A percentile compares a stretch with the other conserved stretches of the same genome.
These are phyloP conservation scores for Amblyraja radiata DNA, from an alignment of 2,797 vertebrate genomes.

Conservation along the genomic window DNA sequence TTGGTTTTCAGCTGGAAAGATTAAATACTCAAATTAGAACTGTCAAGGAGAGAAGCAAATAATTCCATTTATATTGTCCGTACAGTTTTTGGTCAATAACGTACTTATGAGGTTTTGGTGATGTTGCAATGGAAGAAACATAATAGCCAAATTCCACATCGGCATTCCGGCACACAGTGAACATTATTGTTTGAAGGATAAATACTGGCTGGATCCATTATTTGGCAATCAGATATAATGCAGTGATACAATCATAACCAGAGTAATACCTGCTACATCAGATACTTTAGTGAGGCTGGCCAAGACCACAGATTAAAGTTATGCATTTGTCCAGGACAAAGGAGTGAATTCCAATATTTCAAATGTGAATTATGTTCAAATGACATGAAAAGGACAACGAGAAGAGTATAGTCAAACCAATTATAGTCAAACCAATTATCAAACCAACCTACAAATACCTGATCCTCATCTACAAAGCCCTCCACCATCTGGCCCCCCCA, in stretches of 20 bases:
- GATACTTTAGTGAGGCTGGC: background rate
- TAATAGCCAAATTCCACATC: too few relatives aligned
- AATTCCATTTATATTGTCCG: background rate
- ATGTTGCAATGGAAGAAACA: background rate
- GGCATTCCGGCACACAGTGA: too few relatives aligned
- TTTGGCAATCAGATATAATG: too few relatives aligned
- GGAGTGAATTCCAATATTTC: background rate
- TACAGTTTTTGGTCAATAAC: background rate
- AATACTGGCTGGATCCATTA: too few relatives aligned
- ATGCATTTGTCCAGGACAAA: background rate
- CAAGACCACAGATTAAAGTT: background rate
- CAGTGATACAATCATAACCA: too few relatives aligned
- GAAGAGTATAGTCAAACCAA: background rate
- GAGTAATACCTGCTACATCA: too few relatives aligned
- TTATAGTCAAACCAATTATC: too few relatives aligned
- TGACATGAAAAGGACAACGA: background rate
- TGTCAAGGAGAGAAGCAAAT: too few relatives aligned
- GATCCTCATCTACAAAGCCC: too few relatives aligned
- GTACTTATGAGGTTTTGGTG: background rate
- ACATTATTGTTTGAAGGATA: too few relatives aligned
- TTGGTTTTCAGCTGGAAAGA: background rate
- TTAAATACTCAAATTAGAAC: background rate
- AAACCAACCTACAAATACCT: too few relatives aligned
- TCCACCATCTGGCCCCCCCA: too few relatives aligned
- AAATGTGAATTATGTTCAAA: background rate